phyloP scores from a whole-genome alignment of 2,888 invertebrate genomes.

The Nephrocerus scutellatus region DNA sequence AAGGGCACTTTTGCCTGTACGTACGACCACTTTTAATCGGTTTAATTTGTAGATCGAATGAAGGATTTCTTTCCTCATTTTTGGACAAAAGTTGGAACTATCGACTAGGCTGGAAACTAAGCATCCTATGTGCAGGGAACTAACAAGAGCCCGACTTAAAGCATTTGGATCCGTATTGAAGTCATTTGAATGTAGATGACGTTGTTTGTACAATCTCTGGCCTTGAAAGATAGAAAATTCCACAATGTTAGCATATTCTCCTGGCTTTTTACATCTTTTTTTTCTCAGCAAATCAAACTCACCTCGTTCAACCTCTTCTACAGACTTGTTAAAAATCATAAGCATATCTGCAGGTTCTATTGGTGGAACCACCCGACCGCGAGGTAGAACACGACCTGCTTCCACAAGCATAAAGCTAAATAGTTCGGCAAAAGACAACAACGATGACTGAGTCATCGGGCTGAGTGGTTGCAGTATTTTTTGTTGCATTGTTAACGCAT shows the following conservation, averaged over 20 bases:
- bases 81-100: conserved; percentile 50
- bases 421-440: conserved; percentile 90
- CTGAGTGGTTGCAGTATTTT: conserved; percentile 85
- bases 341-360: conserved; percentile 77
- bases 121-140: conserved; percentile 76
- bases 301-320: conserved; percentile 62
- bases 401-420: conserved; percentile 92
- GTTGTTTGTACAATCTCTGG: conserved; percentile 51
- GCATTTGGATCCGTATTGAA: conserved; percentile 65
- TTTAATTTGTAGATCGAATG: conserved; percentile 71
- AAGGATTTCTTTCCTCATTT: conserved; percentile 57
- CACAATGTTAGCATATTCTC: background rate
- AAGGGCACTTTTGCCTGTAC: conserved; percentile 62
- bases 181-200: conserved; percentile 41
- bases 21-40: conserved; percentile 58
- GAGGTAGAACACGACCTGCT: conserved; percentile 61
- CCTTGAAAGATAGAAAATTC: conserved; percentile 41
- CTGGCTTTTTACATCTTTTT: conserved; percentile 8
- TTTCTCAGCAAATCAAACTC: conserved; percentile 17
- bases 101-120: conserved; percentile 62
- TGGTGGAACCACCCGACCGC: conserved; percentile 69
- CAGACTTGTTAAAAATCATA: conserved; percentile 73
- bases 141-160: conserved; percentile 76
- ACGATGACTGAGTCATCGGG: conserved; percentile 89
- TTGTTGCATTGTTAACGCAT: conserved; percentile 94